phyloP scores from a whole-genome alignment of 92 coral and sea anemone species.

The Siderastrea radians region DNA sequence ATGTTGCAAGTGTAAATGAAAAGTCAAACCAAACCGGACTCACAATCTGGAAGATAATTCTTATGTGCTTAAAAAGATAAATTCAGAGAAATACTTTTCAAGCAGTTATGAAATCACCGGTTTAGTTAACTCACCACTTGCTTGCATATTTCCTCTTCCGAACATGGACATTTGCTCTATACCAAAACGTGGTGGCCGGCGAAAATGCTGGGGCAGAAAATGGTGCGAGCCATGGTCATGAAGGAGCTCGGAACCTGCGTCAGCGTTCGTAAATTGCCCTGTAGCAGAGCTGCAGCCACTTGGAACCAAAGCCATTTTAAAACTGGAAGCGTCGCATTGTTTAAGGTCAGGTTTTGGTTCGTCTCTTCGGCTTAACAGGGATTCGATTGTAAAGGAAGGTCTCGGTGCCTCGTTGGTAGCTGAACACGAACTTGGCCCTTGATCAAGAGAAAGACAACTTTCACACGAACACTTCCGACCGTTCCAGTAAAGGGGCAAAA shows the following conservation, averaged over 20 bases:
- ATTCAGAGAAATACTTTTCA: too few relatives aligned
- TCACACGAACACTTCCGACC: slow-evolving; percentile 21
- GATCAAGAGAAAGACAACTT: slow-evolving; percentile 16
- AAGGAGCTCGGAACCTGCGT: background rate
- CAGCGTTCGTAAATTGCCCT: background rate
- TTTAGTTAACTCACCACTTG: slow-evolving; percentile 5
- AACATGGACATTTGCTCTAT: slow-evolving; percentile 8
- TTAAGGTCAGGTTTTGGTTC: background rate
- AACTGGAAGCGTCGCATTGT: background rate
- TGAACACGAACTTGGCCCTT: background rate
- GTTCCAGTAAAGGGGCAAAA: slow-evolving; percentile 42
- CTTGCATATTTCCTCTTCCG: slow-evolving; percentile 24
- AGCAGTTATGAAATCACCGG: too few relatives aligned
- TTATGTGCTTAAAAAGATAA: too few relatives aligned
- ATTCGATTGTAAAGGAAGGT: slow-evolving; percentile 39
- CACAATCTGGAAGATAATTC: too few relatives aligned
- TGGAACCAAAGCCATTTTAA: slow-evolving; percentile 7
- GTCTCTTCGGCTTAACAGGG: slow-evolving; percentile 22
- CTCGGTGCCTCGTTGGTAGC: background rate
- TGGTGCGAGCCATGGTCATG: background rate
- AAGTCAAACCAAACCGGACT: too few relatives aligned
- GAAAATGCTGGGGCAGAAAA: background rate
- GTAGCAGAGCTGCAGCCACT: background rate
- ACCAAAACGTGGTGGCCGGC: background rate
- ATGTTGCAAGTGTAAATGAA: too few relatives aligned